phyloP scores from a whole-genome alignment of 2,888 invertebrate species.

The Troides helena region DNA sequence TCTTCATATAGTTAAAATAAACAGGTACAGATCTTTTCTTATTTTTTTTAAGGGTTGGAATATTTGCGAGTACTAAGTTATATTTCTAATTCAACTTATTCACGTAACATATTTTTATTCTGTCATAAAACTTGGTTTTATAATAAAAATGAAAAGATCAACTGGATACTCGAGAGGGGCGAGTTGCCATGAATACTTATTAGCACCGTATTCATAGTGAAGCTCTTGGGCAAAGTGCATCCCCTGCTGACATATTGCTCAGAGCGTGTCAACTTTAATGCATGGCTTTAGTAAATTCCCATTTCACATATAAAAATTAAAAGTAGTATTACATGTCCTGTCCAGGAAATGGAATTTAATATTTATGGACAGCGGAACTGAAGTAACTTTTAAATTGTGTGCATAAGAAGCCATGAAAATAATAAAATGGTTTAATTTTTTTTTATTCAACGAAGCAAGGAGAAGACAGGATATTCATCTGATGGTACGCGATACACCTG shows the following conservation, averaged over 20 bases:
- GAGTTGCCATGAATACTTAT: slow-evolving; percentile 19
- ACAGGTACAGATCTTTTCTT: no score
- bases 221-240: slow-evolving; percentile 5
- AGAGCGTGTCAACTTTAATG: slow-evolving; percentile 2
- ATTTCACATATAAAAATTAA: not conserved
- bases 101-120: not conserved
- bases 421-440: no score
- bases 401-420: no score
- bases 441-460: no score
- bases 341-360: not conserved
- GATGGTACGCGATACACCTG: no score
- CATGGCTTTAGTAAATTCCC: not conserved
- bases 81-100: not conserved
- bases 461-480: no score
- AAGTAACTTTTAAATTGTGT: no score
- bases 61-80: no score
- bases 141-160: slow-evolving; percentile 12
- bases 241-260: slow-evolving; percentile 2
- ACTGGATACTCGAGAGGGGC: not conserved
- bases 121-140: not conserved
- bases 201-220: slow-evolving; percentile 3
- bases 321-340: not conserved
- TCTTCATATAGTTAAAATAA: no score
- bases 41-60: no score
- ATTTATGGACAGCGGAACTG: no score